Evolutionary conservation across 1,140 invertebrate genomes (phyloP).

Genomic region (Drosophila arawakana): DNA sequence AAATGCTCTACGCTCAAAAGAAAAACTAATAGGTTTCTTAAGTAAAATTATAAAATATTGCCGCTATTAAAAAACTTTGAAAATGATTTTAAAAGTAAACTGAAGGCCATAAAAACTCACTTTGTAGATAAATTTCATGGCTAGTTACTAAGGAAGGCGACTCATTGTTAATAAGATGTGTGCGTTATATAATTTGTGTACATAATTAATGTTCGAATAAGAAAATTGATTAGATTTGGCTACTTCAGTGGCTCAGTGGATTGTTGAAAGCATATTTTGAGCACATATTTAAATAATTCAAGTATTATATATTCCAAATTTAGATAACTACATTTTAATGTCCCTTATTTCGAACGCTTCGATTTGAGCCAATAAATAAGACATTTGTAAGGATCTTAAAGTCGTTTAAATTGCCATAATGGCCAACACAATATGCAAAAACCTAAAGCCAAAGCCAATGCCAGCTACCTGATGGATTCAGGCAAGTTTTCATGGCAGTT

Average conservation of each 20-base stretch:
- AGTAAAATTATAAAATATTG: background rate
- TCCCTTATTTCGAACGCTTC: background rate
- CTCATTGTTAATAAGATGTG: no score
- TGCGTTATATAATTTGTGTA: no score
- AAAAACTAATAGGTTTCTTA: background rate
- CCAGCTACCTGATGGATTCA: background rate
- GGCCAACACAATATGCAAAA: background rate
- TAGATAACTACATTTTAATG: no score
- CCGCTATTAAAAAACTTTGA: background rate
- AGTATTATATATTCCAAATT: no score
- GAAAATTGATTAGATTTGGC: background rate
- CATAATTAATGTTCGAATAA: background rate
- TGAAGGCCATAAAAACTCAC: no score
- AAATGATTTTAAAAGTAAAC: no score
- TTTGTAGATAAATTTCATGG: no score
- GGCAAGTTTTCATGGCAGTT: slow-evolving; percentile 45
- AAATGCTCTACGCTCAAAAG: slow-evolving; percentile 4
- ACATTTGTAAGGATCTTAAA: slow-evolving; percentile 5
- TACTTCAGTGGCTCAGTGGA: no score
- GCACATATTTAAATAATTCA: no score
- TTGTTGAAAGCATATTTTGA: no score
- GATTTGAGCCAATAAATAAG: slow-evolving; percentile 1
- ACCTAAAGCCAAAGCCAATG: background rate
- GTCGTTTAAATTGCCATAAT: slow-evolving; percentile 13
- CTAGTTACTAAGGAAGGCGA: no score